These are phyloP conservation scores for Dichetophora obliterata DNA, from an alignment of 2,888 invertebrate genomes.

Conservation along the genomic window DNA sequence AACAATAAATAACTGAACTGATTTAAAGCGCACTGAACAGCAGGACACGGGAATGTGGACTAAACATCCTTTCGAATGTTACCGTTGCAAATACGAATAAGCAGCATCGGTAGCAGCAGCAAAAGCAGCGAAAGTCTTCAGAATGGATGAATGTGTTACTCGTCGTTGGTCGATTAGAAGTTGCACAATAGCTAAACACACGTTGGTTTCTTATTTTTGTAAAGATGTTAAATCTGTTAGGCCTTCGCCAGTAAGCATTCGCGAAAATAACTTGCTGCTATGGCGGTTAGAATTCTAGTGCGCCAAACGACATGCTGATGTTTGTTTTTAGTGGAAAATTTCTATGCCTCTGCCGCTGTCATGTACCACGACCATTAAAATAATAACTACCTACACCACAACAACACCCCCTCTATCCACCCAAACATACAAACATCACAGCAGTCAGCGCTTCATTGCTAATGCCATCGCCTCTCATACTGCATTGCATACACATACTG, in stretches of 20 bases:
- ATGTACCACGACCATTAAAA: slow-evolving; percentile 41
- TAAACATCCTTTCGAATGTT: slow-evolving; percentile 51
- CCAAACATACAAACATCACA: slow-evolving; percentile 13
- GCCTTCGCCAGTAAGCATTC: slow-evolving; percentile 31
- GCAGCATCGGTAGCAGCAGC: slow-evolving; percentile 44
- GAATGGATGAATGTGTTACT: slow-evolving; percentile 43
- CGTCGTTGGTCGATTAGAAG: slow-evolving; percentile 35
- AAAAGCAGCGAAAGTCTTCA: slow-evolving; percentile 26
- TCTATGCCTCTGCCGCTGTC: slow-evolving; percentile 37
- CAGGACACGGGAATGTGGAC: slow-evolving; percentile 55
- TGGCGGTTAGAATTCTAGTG: slow-evolving; percentile 52
- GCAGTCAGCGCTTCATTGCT: background rate
- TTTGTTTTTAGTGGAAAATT: slow-evolving; percentile 44
- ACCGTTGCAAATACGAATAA: slow-evolving; percentile 2
- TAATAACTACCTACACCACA: slow-evolving; percentile 43
- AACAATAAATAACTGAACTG: slow-evolving; percentile 63
- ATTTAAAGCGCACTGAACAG: slow-evolving; percentile 58
- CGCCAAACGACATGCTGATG: slow-evolving; percentile 44
- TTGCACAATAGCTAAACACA: slow-evolving; percentile 20
- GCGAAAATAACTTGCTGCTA: slow-evolving; percentile 49
- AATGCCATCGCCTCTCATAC: slow-evolving; percentile 25
- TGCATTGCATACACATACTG: slow-evolving; percentile 47
- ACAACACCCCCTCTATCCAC: slow-evolving; percentile 44
- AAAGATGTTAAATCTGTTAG: background rate
- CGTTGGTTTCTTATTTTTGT: slow-evolving; percentile 46